Percentiles rank a stretch among this genome's conserved stretches.
phyloP scores from a whole-genome alignment of 2,888 invertebrate genomes.

The Microdon myrmicae region DNA sequence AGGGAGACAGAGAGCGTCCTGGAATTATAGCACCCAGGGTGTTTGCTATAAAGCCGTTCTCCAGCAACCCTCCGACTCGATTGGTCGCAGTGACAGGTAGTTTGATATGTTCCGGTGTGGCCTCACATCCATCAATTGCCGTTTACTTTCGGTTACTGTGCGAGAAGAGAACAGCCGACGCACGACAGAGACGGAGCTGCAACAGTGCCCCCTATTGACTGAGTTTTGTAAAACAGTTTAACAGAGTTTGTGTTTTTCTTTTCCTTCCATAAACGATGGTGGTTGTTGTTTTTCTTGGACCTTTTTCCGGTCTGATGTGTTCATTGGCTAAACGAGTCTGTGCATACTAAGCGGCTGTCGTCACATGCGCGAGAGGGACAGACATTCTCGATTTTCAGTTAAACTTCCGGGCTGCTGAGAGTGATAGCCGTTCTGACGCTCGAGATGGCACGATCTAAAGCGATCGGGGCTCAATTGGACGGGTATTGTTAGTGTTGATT shows the following conservation, averaged over 20 bases:
- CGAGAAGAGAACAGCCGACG: conserved; percentile 9
- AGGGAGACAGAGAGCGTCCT: too few species aligned
- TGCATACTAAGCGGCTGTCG: conserved; percentile 20
- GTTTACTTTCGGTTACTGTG: conserved; percentile 48
- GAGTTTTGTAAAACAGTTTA: conserved; percentile 41
- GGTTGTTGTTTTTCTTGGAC: conserved; percentile 29
- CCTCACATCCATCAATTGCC: conserved; percentile 52
- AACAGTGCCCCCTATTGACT: conserved; percentile 47
- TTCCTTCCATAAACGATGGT: conserved; percentile 47
- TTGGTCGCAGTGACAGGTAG: conserved; percentile 49
- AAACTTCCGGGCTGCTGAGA: conserved; percentile 35
- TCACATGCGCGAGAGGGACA: conserved; percentile 24
- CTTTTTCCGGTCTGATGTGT: conserved; percentile 47
- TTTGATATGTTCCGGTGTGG: conserved; percentile 49
- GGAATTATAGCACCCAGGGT: conserved; percentile 23
- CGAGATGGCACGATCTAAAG: conserved; percentile 29
- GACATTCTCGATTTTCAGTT: conserved; percentile 16
- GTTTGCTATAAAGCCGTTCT: conserved; percentile 28
- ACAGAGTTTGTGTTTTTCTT: conserved; percentile 48
- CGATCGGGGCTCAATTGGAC: conserved; percentile 40
- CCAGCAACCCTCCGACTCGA: conserved; percentile 25
- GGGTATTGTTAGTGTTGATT: conserved; percentile 55
- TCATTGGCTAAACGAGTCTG: conserved; percentile 47
- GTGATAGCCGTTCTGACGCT: conserved; percentile 32
- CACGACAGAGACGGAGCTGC: conserved; percentile 17